Evolutionary conservation across 1,140 invertebrate genomes (phyloP).

Genomic region (Oryctes rhinoceros): DNA sequence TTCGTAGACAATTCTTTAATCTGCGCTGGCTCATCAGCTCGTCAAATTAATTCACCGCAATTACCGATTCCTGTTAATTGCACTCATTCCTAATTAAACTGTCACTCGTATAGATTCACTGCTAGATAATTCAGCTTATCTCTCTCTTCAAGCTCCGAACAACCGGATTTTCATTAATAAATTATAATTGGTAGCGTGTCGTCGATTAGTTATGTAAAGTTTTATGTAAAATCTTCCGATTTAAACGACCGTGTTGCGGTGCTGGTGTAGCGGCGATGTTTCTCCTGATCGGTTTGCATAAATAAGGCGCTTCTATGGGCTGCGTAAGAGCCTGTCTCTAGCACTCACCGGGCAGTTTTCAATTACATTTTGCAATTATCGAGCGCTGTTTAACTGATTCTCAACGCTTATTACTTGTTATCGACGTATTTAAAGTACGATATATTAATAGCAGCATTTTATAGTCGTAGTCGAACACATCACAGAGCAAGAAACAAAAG

Average conservation of each 20-base stretch:
- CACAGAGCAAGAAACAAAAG: no score
- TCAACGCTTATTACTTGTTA: conserved; percentile 9
- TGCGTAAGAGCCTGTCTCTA: not conserved
- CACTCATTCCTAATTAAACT: conserved; percentile 25
- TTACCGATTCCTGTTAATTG: conserved; percentile 8
- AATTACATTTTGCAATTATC: conserved; percentile 20
- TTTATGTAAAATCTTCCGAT: conserved; percentile 7
- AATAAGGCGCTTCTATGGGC: not conserved
- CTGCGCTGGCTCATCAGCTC: not conserved
- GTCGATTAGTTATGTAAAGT: conserved; percentile 28
- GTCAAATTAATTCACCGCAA: not conserved
- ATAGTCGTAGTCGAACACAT: not conserved
- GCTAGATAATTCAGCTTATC: not conserved
- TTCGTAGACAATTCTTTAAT: no score
- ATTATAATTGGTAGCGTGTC: not conserved
- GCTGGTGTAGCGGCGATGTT: not conserved
- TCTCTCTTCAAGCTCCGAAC: not conserved
- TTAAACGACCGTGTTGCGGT: not conserved
- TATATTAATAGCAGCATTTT: conserved; percentile 1
- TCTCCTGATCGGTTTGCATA: conserved; percentile 13
- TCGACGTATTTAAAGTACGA: not conserved
- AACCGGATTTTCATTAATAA: conserved; percentile 28
- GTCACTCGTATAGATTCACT: conserved; percentile 9
- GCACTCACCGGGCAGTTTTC: not conserved
- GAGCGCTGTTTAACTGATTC: not conserved